Base-by-base conservation (phyloP, 2,797 vertebrate species). In the Bothrops alternatus region DNA sequence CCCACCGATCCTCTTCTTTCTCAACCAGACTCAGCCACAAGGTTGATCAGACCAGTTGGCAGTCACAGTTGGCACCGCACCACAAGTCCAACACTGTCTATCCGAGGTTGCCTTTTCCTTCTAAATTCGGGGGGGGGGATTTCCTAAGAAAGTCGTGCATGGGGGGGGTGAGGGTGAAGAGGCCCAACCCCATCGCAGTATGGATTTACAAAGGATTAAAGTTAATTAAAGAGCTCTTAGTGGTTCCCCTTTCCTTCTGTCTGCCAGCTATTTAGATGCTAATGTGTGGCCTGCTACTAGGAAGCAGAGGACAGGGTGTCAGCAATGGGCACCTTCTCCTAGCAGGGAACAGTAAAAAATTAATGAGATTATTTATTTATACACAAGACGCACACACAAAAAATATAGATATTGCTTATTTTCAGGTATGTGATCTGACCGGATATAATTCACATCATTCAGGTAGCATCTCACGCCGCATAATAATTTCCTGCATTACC, bases 181-280 rank as follows among this genome's bases (percentile, higher is more conserved):
- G 93, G 95, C 96, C 94, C 94, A 94, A 97, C 96, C 96, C 97
- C 97, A 97, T 96, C 97, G 96, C 95, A 94, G 95, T 96, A 93
- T 96, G 97, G 96, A 95, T 98, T 97, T 97, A 96, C 97, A 94
- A 95, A 96, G 97, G 98, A 98, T 98, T 98, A 97, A 96, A 98
- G 97, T 98, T 98, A 98, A 98, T 98, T 98, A 98, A 98, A 98
- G 96, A 96, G 95, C 96, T 97, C 96, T 97, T 97, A 96, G 96
- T 96, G 95, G 96, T 97, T 97, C 97, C 97, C 97, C 95, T 97
- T 97, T 97, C 96, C 96, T 95, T 65, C 14, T 97, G 94, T 97
- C 97, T 97, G 97, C 96, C 97, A 97, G 97, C 97, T 97, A 97
- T 98, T 98, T 98, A 97, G 97, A 98, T 98, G 98, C 97, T 98